A percentile compares a stretch with the other conserved stretches of the same genome.
phyloP scores from a whole-genome alignment of 2,888 invertebrate species.

The Athetis lepigone region DNA sequence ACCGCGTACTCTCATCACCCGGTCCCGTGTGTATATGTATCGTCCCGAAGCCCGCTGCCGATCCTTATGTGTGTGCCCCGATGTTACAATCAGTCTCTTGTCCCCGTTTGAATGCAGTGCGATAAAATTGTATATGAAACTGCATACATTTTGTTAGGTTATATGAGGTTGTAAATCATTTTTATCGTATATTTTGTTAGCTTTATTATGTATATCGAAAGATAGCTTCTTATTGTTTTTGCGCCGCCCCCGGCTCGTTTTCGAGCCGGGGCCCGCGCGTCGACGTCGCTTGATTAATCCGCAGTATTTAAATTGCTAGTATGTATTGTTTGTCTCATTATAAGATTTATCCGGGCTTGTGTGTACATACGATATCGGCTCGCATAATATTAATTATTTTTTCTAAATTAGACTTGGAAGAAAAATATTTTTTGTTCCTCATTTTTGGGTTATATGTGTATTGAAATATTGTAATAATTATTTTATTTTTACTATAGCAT shows the following conservation, averaged over 20 bases:
- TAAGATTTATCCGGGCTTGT: conserved; percentile 74
- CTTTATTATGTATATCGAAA: conserved; percentile 85
- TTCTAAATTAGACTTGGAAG: conserved; percentile 73
- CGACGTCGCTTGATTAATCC: conserved; percentile 70
- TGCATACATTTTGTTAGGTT: conserved; percentile 86
- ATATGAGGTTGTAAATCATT: conserved; percentile 90
- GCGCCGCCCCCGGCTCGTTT: conserved; percentile 71
- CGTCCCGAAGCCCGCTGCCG: conserved; percentile 71
- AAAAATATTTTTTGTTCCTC: conserved; percentile 74
- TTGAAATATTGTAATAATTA: conserved; percentile 74
- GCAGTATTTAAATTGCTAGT: conserved; percentile 86
- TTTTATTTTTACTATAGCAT: conserved; percentile 78
- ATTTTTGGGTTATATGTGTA: conserved; percentile 73
- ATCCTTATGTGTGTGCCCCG: conserved; percentile 75
- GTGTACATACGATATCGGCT: conserved; percentile 80
- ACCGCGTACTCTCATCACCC: conserved; percentile 53
- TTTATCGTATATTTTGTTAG: conserved; percentile 89
- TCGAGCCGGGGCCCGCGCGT: conserved; percentile 67
- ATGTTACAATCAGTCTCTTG: conserved; percentile 68
- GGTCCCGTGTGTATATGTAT: conserved; percentile 81
- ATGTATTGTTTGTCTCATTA: conserved; percentile 69
- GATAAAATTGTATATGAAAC: conserved; percentile 82
- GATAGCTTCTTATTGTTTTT: conserved; percentile 81
- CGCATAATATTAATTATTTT: conserved; percentile 77
- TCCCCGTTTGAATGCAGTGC: conserved; percentile 67